Base-by-base conservation (phyloP, 2,888 invertebrate species). In the Phragmatobia fuliginosa region DNA sequence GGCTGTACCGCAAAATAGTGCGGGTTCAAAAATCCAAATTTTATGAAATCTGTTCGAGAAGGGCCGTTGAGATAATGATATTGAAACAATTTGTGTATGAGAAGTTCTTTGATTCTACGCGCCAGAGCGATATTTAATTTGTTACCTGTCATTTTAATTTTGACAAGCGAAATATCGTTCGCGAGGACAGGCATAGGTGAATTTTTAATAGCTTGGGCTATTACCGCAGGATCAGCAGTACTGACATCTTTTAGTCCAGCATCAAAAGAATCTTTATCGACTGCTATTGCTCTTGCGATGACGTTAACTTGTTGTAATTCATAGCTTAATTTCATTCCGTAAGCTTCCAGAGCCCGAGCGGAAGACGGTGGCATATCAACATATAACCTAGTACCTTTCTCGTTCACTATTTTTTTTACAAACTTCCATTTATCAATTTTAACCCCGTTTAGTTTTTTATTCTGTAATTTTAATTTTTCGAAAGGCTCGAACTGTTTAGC, bases 311-410 rank as follows among this genome's bases (percentile, higher is more conserved):
- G 92, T 70, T 93, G 91, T 62, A 94, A 80, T 75, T 94, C 94
- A 77, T 93, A 95, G 77, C 93, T 94, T 33, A 95, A 83, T 79
- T 85, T 77, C 91, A 93, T 92, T 60, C 91, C 91, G 72, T 89
- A 82, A 21, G 82, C 84, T 67, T 92, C 92, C 4, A 95, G 83
- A 2, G 90, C 90, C 18, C 91, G 90, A 2, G 93, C 92, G 1
- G 92, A 88, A 0, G 93, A 88, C 18, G 93, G 92, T 1, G 93
- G 94, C 88, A 95, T 92, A 63, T 95, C 94, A 0, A 94, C 92
- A 73, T 94, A 95, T 7, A 95, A 68, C 21, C 94, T 83, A 11
- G 91, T 94, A 2, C 94, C 94, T 66, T 91, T 93, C 0, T 67
- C 67, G 0, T 86, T 92, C 5, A 92, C 83, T 11, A 94, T 86